Evolutionary conservation across 2,888 invertebrate genomes (phyloP).

Genomic region (Aporophyla nigra): DNA sequence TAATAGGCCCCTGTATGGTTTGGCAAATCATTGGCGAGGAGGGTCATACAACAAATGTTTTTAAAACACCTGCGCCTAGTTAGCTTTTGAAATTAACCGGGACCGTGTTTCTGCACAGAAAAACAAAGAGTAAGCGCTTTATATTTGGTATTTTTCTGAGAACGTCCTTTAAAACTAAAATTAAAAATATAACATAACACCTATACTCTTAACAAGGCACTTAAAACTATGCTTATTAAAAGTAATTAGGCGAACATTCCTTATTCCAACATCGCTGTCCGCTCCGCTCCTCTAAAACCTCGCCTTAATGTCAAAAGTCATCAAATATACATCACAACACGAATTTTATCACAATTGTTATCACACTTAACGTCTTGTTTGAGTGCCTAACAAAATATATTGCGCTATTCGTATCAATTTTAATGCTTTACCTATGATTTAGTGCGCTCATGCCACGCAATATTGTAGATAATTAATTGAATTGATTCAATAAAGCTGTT

Average conservation of each 20-base stretch:
- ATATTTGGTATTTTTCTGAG: not conserved
- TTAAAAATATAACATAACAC: not conserved
- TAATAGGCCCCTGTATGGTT: not conserved
- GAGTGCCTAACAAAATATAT: slow-evolving; percentile 75
- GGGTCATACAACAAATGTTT: too few species aligned
- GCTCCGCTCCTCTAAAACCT: not conserved
- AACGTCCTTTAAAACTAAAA: not conserved
- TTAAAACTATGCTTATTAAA: not conserved
- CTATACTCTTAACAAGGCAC: not conserved
- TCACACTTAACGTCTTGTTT: slow-evolving; percentile 74
- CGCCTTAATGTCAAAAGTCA: slow-evolving; percentile 66
- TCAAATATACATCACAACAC: slow-evolving; percentile 68
- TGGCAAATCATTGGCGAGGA: not conserved
- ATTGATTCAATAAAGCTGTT: slow-evolving; percentile 54
- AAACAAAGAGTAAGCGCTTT: not conserved
- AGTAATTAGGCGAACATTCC: not conserved
- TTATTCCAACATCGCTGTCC: not conserved
- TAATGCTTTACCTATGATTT: slow-evolving; percentile 66
- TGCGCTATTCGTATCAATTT: slow-evolving; percentile 73
- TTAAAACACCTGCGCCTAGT: too few species aligned
- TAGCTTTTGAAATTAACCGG: too few species aligned
- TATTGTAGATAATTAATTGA: slow-evolving; percentile 50
- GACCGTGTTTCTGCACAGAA: not conserved
- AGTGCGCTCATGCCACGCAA: slow-evolving; percentile 38
- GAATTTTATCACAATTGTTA: slow-evolving; percentile 81